Base-by-base conservation (phyloP, 2,888 invertebrate genomes). In the Pteria penguin region DNA sequence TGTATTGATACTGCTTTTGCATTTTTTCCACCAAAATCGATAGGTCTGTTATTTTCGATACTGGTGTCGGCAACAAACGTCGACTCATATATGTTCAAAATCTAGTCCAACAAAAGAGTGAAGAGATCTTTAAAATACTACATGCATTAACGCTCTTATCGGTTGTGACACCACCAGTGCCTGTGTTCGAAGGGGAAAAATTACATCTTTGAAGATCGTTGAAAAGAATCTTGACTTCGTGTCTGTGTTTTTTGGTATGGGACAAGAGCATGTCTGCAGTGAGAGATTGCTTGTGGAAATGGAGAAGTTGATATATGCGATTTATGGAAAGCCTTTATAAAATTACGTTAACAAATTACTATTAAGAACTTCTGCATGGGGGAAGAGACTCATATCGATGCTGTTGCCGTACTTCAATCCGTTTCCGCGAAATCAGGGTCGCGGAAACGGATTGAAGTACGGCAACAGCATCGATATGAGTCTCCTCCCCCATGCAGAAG, bases 1-100 rank as follows among this genome's bases (percentile, higher is more conserved):
- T 72, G 75, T 81, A 0, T 24, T 77, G 1, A 58, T 81, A 14
- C 62, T 79, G 72, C 78, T 78, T 27, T 78, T 79, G 82, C n/a
- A 78, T 26, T 5, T 54, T n/a, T n/a, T n/a, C n/a, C n/a, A n/a
- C n/a, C n/a, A n/a, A n/a, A n/a, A n/a, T n/a, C n/a, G n/a, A n/a
- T n/a, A 29, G 58, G n/a, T 29, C 26, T 4, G 31, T 80, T 5
- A 24, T 76, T 1, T 22, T 26, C 69, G 4, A 52, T 82, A 4
- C 71, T 82, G 26, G 29, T 11, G 45, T 36, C 14, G 45, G n/a
- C 60, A 79, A 1, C 65, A 68, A 4, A 22, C 52, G 26, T 76
- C 79, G 11, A 79, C 82, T 1, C 0, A 4, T 80, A 8, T 27
- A 73, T 54, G 65, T 80, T 0, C 33, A 78, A 3, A 14, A 62